phyloP scores from a whole-genome alignment of 2,113 vertebrate genomes.

The Anolis carolinensis region DNA sequence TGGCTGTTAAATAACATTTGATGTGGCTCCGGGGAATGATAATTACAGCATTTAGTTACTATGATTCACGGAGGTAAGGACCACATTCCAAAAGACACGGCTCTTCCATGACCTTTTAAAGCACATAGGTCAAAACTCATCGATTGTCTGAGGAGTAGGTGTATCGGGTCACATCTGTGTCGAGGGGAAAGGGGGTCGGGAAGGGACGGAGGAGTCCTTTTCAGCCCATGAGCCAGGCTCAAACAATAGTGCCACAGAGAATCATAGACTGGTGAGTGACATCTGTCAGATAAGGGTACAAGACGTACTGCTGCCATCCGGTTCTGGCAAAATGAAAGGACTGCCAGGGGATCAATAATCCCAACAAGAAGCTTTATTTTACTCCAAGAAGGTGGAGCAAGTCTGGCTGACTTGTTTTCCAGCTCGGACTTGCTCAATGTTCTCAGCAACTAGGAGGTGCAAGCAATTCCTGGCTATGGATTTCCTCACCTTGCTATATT shows the following conservation, averaged over 20 bases:
- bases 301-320: not conserved
- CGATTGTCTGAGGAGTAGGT: constrained; percentile 3
- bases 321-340: not conserved
- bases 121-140: constrained; percentile 4
- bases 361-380: not conserved
- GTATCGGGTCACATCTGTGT: not conserved
- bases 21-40: constrained; percentile 60
- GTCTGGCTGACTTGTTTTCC: not conserved
- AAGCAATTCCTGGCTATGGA: not conserved
- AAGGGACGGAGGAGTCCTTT: not conserved
- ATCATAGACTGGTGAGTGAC: not conserved
- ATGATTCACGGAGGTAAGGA: constrained; percentile 19
- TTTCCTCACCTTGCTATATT: not conserved
- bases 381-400: not conserved
- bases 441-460: not conserved
- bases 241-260: not conserved
- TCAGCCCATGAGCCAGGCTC: not conserved
- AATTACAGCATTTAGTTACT: constrained; percentile 60
- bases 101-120: constrained; percentile 5
- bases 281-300: not conserved
- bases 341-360: not conserved
- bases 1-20: constrained; percentile 69
- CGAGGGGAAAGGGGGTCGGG: not conserved
- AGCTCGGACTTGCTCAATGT: not conserved
- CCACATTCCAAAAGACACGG: constrained; percentile 36